These are phyloP conservation scores for Siderastrea radians DNA, from an alignment of 92 coral and sea anemone genomes.

Conservation along the genomic window DNA sequence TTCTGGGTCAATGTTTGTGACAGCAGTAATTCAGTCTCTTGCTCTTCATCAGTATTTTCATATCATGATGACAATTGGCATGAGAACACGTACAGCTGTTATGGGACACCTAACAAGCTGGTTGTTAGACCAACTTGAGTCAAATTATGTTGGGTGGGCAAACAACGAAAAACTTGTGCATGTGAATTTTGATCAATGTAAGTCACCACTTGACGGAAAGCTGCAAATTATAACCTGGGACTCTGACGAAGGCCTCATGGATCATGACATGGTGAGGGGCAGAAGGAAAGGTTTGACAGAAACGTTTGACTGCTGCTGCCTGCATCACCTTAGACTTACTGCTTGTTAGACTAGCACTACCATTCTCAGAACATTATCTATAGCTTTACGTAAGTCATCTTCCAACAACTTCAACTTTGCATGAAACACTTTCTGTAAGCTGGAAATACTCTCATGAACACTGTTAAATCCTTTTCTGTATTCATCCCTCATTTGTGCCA, in stretches of 20 bases:
- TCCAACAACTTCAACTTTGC: conserved; percentile 92
- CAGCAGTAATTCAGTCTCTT: conserved; percentile 74
- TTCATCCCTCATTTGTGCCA: conserved; percentile 70
- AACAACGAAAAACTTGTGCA: no score
- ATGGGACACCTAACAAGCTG: no score
- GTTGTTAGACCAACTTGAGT: no score
- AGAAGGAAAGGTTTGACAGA: background rate
- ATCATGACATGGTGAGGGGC: no score
- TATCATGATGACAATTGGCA: conserved; percentile 67
- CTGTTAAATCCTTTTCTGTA: conserved; percentile 91
- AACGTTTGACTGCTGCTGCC: no score
- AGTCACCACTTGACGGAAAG: no score
- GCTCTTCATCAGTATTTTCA: conserved; percentile 84
- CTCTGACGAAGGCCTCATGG: no score
- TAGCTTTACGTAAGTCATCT: conserved; percentile 92
- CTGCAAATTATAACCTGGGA: no score
- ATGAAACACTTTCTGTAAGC: conserved; percentile 89
- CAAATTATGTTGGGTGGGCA: no score
- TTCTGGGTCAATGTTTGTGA: conserved; percentile 72
- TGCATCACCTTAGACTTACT: background rate
- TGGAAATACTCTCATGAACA: conserved; percentile 93
- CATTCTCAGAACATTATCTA: conserved; percentile 91
- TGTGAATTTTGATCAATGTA: no score
- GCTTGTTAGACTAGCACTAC: conserved; percentile 74
- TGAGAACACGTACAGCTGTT: conserved; percentile 85